These are phyloP conservation scores for Meda fulgida DNA, from an alignment of 2,797 vertebrate species.

Conservation along the genomic window DNA sequence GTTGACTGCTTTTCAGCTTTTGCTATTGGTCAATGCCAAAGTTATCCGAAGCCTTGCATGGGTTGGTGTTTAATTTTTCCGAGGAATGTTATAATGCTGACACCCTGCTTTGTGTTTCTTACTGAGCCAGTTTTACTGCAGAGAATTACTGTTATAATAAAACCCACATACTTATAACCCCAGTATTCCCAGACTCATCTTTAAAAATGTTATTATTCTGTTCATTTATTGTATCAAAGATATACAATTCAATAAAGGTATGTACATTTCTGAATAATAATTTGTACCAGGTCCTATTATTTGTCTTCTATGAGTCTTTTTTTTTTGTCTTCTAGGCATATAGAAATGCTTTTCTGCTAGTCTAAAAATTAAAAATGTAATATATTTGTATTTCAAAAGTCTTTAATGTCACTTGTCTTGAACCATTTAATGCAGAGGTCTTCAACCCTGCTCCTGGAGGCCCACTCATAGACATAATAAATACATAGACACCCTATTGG, in stretches of 20 bases:
- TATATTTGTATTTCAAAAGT: too few species aligned
- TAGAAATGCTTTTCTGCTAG: background rate
- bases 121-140: conserved; percentile 68
- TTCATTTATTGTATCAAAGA: conserved; percentile 64
- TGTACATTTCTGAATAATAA: conserved; percentile 62
- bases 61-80: conserved; percentile 67
- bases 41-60: conserved; percentile 79
- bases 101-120: conserved; percentile 67
- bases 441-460: too few species aligned
- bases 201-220: conserved; percentile 61
- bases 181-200: conserved; percentile 63
- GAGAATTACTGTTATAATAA: conserved; percentile 61
- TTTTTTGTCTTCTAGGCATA: background rate
- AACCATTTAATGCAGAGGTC: too few species aligned
- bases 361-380: too few species aligned
- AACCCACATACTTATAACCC: conserved; percentile 65
- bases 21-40: conserved; percentile 71
- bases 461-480: too few species aligned
- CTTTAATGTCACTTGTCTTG: too few species aligned
- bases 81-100: conserved; percentile 64
- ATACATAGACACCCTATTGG: too few species aligned
- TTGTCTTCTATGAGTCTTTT: background rate
- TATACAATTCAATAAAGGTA: conserved; percentile 65
- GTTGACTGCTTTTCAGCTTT: conserved; percentile 61
- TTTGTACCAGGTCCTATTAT: conserved; percentile 1